A percentile compares a stretch with the other conserved stretches of the same genome.
Conservation (phyloP, 53 echinoderm and acorn worm genomes). For the Antedon mediterranea region DNA sequence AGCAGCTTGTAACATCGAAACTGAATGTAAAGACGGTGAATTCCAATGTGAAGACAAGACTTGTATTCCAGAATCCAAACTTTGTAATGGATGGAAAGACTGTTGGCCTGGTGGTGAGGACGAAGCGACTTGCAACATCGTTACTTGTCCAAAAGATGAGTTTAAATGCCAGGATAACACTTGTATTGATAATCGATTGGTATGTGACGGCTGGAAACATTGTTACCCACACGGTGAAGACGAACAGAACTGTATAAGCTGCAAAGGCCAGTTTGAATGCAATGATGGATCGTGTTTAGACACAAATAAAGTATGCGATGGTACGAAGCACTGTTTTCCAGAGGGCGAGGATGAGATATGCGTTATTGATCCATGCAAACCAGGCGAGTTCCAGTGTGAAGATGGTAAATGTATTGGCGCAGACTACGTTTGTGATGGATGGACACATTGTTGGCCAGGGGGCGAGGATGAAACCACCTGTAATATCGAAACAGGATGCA, state of each 20-base stretch:
- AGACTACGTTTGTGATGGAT: neutral
- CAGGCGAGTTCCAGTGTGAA: neutral
- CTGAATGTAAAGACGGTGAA: neutral
- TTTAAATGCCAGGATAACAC: neutral
- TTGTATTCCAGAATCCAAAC: neutral
- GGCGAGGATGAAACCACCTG: neutral
- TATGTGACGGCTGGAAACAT: neutral
- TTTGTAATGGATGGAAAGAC: neutral
- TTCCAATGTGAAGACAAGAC: neutral
- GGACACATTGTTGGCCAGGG: neutral
- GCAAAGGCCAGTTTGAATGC: neutral
- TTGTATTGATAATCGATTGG: neutral
- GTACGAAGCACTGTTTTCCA: neutral
- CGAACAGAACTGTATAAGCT: neutral
- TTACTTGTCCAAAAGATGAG: neutral
- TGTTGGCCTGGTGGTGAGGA: neutral
- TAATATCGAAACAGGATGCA: slow-evolving; percentile 4
- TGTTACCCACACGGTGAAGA: neutral
- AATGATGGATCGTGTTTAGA: neutral
- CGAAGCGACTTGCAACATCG: slow-evolving; percentile 2
- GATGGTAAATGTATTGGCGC: neutral
- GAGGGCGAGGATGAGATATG: neutral
- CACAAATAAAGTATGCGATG: neutral
- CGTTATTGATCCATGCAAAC: neutral
- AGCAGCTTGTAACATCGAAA: neutral